Evolutionary conservation across 2,113 vertebrate species (phyloP).

Genomic region (Himantopus leucocephalus): DNA sequence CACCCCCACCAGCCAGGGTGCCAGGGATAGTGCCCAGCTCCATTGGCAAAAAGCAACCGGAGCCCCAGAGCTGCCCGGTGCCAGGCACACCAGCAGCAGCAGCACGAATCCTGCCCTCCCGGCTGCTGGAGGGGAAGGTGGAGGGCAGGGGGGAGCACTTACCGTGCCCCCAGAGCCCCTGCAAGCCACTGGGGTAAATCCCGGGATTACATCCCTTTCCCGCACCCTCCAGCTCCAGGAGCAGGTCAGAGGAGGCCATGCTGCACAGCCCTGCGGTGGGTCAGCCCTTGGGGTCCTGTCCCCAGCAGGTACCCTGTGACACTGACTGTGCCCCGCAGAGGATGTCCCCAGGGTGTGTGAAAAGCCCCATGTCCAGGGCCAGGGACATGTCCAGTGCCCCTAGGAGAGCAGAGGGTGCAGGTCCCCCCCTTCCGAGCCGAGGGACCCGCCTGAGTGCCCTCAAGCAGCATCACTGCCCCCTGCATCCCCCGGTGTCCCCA

Average conservation of each 20-base stretch:
- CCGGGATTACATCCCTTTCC: not conserved
- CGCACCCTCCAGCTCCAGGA: not conserved
- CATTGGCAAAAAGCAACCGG: not conserved
- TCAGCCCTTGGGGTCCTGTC: not conserved
- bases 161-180: accelerated
- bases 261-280: accelerated
- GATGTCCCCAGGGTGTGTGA: not conserved
- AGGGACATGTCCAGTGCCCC: not conserved
- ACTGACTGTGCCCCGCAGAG: not conserved
- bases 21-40: not conserved
- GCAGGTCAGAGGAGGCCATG: not conserved
- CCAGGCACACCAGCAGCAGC: not conserved
- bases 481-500: not conserved
- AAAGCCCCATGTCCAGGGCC: not conserved
- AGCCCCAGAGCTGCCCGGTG: not conserved
- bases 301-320: not conserved
- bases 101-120: not conserved
- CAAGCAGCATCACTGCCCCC: accelerated
- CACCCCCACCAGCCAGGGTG: accelerated
- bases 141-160: not conserved
- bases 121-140: not conserved
- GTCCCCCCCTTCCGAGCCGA: accelerated
- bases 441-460: not conserved
- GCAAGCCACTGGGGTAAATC: accelerated
- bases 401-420: not conserved